Evolutionary conservation across 2,888 invertebrate genomes (phyloP).

Genomic region (Chymomyza amoena): DNA sequence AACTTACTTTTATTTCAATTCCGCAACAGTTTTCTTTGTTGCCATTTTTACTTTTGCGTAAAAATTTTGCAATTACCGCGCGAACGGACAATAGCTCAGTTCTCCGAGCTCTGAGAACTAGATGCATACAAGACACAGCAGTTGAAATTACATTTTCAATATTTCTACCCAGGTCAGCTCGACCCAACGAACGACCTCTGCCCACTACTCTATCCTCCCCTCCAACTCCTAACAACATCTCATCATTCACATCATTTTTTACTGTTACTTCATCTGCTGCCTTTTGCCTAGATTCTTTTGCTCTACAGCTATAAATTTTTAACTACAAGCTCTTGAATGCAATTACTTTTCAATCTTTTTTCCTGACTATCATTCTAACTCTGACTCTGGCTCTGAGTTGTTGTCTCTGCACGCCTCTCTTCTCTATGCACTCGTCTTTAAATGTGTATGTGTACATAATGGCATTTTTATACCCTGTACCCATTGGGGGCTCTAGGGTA

Average conservation of each 20-base stretch:
- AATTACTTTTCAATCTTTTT: slow-evolving; percentile 72
- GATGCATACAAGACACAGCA: slow-evolving; percentile 20
- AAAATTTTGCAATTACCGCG: slow-evolving; percentile 54
- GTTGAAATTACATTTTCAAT: slow-evolving; percentile 68
- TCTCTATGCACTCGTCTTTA: slow-evolving; percentile 12
- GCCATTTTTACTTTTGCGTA: slow-evolving; percentile 19
- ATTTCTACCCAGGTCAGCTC: slow-evolving; percentile 31
- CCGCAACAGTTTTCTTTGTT: neutral
- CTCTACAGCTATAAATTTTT: slow-evolving; percentile 67
- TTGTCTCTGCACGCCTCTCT: slow-evolving; percentile 10
- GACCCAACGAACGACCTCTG: neutral
- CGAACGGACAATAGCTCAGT: neutral
- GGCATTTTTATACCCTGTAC: too few relatives aligned
- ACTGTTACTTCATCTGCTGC: slow-evolving; percentile 27
- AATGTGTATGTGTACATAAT: slow-evolving; percentile 2
- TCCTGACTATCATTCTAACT: slow-evolving; percentile 4
- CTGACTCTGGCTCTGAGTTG: neutral
- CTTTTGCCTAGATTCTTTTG: slow-evolving; percentile 51
- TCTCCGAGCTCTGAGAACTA: neutral
- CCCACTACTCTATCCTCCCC: too few relatives aligned
- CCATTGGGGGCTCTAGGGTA: too few relatives aligned
- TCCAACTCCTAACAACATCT: neutral
- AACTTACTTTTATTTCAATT: slow-evolving; percentile 60
- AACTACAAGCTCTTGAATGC: slow-evolving; percentile 71
- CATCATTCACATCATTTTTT: slow-evolving; percentile 51